Evolutionary conservation across 2,113 vertebrate species (phyloP).

Genomic region (Laterallus jamaicensis): DNA sequence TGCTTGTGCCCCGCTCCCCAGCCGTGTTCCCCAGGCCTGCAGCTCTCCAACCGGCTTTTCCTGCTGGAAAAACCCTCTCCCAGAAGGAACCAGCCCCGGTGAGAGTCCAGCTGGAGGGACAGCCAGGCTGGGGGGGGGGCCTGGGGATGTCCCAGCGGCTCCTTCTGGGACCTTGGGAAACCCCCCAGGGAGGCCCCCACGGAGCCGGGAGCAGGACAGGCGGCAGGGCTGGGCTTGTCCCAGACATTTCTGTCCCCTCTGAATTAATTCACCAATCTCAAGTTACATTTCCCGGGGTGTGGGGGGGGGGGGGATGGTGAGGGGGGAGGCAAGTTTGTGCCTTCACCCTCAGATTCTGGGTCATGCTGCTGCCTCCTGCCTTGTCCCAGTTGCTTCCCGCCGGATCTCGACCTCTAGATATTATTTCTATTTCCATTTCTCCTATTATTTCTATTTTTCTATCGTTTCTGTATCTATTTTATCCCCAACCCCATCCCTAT

Average conservation of each 20-base stretch:
- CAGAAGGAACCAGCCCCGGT: neutral
- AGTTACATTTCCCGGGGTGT: neutral
- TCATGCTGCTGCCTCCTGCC: neutral
- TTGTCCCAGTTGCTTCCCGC: neutral
- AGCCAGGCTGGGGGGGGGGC: neutral
- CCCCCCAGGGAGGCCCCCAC: neutral
- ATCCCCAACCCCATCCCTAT: no score
- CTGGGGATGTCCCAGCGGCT: no score
- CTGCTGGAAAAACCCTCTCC: neutral
- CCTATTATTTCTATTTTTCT: no score
- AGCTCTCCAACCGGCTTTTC: conserved; percentile 38
- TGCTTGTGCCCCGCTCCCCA: neutral
- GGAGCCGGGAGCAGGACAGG: neutral
- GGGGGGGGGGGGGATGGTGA: no score
- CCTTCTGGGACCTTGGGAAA: neutral
- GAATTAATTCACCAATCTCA: neutral
- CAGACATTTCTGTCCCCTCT: neutral
- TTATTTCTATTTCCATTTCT: neutral
- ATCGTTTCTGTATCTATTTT: no score
- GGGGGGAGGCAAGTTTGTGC: rapidly evolving
- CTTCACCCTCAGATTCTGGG: rapidly evolving
- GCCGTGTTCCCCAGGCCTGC: neutral
- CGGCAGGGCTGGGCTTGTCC: neutral
- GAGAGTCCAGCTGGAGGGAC: neutral
- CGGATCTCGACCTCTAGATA: rapidly evolving